phyloP scores from a whole-genome alignment of 2,888 invertebrate species.

The Stenichneumon culpator region DNA sequence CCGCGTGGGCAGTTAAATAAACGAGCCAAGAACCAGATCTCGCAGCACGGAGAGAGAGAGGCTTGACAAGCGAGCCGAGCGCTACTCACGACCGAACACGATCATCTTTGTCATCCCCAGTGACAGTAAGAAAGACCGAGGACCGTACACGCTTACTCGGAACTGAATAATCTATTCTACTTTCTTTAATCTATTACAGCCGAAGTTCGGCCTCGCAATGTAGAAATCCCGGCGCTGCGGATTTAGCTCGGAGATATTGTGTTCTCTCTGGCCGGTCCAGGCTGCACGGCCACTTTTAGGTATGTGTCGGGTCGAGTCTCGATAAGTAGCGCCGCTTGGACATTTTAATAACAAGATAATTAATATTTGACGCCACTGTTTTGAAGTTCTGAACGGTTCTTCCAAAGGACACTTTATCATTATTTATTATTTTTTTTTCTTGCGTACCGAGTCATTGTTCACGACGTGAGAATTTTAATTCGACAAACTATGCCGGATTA shows the following conservation, averaged over 20 bases:
- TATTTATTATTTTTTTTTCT: too few species aligned
- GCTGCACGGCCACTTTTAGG: too few species aligned
- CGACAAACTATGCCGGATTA: too few species aligned
- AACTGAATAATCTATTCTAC: conserved; percentile 62
- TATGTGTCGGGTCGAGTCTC: too few species aligned
- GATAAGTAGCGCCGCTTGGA: too few species aligned
- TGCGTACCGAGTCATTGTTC: too few species aligned
- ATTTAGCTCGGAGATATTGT: neutral
- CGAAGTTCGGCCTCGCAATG: conserved; percentile 38
- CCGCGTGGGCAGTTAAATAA: conserved; percentile 71
- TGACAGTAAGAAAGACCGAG: conserved; percentile 28
- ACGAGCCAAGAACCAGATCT: conserved; percentile 71
- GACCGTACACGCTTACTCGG: conserved; percentile 44
- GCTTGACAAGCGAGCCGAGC: conserved; percentile 29
- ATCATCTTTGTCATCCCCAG: conserved; percentile 28
- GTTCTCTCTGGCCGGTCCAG: neutral
- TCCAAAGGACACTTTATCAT: too few species aligned
- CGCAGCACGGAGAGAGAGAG: conserved; percentile 2
- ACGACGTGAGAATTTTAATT: too few species aligned
- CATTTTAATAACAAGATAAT: too few species aligned
- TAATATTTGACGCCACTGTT: too few species aligned
- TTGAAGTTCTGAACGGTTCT: too few species aligned
- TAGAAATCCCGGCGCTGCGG: conserved; percentile 8
- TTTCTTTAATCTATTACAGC: conserved; percentile 50
- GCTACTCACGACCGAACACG: conserved; percentile 12